These are phyloP conservation scores for Fulmarus glacialis DNA, from an alignment of 2,113 vertebrate genomes.

Conservation along the genomic window DNA sequence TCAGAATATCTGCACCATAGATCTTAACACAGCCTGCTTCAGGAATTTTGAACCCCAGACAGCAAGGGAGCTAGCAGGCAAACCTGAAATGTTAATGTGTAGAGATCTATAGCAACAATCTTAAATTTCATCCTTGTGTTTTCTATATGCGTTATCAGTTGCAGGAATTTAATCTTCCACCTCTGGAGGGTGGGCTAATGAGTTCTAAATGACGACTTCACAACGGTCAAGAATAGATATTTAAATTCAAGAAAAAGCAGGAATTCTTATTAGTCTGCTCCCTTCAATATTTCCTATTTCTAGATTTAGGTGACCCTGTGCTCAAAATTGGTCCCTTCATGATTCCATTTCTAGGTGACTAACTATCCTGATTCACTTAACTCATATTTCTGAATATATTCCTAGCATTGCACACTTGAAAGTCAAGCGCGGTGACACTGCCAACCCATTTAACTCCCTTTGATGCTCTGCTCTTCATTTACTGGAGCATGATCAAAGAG, in stretches of 20 bases:
- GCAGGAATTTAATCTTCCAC: not conserved
- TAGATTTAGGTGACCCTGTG: not conserved
- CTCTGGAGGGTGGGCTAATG: not conserved
- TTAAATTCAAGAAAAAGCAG: not conserved
- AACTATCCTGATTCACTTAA: conserved; percentile 1
- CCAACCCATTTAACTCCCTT: conserved; percentile 51
- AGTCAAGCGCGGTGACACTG: conserved; percentile 22
- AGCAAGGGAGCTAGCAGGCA: not conserved
- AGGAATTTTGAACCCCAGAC: not conserved
- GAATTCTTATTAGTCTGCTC: not conserved
- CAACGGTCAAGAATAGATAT: not conserved
- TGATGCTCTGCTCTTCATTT: conserved; percentile 59
- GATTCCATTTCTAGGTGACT: not conserved
- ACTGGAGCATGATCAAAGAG: conserved; percentile 52
- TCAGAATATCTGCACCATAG: not conserved
- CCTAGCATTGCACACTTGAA: conserved; percentile 22
- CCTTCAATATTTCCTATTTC: not conserved
- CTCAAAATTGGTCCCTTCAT: not conserved
- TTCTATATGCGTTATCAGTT: not conserved
- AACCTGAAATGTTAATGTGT: not conserved
- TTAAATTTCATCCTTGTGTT: not conserved
- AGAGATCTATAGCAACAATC: not conserved
- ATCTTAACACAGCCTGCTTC: not conserved
- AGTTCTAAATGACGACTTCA: not conserved
- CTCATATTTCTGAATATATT: not conserved